phyloP scores from a whole-genome alignment of 2,113 vertebrate genomes.

The Gymnarchus niloticus region DNA sequence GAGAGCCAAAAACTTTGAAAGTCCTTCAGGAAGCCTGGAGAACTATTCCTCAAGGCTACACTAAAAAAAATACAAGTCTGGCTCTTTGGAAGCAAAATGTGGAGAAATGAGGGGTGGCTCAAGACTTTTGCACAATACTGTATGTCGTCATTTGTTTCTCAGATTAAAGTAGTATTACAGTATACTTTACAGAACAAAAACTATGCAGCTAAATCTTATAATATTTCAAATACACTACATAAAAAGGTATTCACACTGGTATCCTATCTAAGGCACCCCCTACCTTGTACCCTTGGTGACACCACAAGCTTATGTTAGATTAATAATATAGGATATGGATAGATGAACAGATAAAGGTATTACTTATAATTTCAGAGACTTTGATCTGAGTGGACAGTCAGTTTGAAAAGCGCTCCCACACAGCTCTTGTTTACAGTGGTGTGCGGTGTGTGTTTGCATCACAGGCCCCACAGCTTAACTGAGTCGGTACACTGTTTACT shows the following conservation, averaged over 20 bases:
- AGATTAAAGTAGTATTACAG: background rate
- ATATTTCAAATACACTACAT: background rate
- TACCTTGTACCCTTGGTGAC: background rate
- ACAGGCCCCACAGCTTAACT: background rate
- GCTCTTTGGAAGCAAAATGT: too few species aligned
- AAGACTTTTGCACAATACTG: too few species aligned
- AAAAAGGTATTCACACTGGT: background rate
- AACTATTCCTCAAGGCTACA: too few species aligned
- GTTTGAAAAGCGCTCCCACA: background rate
- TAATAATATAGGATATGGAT: background rate
- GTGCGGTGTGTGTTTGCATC: background rate
- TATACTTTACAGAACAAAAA: background rate
- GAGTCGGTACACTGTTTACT: background rate
- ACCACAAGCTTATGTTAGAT: background rate
- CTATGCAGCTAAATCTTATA: background rate
- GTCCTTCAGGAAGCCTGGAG: too few species aligned
- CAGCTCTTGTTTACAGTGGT: background rate
- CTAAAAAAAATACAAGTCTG: too few species aligned
- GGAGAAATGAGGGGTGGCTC: too few species aligned
- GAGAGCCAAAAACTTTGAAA: too few species aligned
- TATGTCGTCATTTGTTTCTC: background rate
- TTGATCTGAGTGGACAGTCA: background rate
- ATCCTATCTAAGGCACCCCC: background rate
- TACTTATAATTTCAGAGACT: background rate
- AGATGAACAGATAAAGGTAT: background rate